Conservation (phyloP, 2,797 vertebrate species). For the Micropoecilia bifurca region DNA sequence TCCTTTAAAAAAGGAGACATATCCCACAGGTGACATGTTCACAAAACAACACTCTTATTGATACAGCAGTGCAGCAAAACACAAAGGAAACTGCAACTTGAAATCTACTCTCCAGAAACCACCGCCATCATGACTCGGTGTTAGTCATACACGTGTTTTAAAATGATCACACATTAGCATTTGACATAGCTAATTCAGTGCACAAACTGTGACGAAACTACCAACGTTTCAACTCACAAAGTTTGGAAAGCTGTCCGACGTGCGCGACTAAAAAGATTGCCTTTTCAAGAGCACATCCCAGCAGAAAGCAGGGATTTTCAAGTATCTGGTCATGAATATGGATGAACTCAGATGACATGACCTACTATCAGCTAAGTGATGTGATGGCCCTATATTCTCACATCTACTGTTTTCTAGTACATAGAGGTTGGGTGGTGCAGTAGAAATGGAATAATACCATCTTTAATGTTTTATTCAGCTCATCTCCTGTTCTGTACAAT, state of each 20-base stretch:
- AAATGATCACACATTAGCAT: slow-evolving; percentile 34
- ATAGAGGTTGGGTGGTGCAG: slow-evolving; percentile 42
- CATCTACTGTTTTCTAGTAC: slow-evolving; percentile 57
- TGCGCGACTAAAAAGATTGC: slow-evolving; percentile 37
- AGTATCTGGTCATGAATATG: slow-evolving; percentile 69
- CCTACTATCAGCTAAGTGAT: slow-evolving; percentile 58
- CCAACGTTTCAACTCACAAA: slow-evolving; percentile 4
- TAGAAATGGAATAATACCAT: slow-evolving; percentile 69
- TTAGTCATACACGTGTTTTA: slow-evolving; percentile 11
- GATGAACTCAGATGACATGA: slow-evolving; percentile 60
- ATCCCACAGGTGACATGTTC: slow-evolving; percentile 50
- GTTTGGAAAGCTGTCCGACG: slow-evolving; percentile 22
- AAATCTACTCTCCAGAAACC: slow-evolving; percentile 1
- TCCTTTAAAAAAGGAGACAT: slow-evolving; percentile 32
- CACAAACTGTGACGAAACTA: slow-evolving; percentile 10
- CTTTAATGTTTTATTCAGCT: slow-evolving; percentile 74
- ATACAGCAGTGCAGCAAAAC: slow-evolving; percentile 23
- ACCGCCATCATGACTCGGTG: slow-evolving; percentile 28
- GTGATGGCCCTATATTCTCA: slow-evolving; percentile 56
- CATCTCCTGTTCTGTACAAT: slow-evolving; percentile 63
- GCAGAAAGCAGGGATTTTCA: slow-evolving; percentile 28
- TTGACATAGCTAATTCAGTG: slow-evolving; percentile 32
- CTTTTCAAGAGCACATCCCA: slow-evolving; percentile 44
- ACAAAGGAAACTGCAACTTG: slow-evolving; percentile 24
- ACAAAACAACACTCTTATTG: slow-evolving; percentile 41